These are phyloP conservation scores for Hippocampus barbouri DNA, from an alignment of 2,113 vertebrate species.

Conservation along the genomic window DNA sequence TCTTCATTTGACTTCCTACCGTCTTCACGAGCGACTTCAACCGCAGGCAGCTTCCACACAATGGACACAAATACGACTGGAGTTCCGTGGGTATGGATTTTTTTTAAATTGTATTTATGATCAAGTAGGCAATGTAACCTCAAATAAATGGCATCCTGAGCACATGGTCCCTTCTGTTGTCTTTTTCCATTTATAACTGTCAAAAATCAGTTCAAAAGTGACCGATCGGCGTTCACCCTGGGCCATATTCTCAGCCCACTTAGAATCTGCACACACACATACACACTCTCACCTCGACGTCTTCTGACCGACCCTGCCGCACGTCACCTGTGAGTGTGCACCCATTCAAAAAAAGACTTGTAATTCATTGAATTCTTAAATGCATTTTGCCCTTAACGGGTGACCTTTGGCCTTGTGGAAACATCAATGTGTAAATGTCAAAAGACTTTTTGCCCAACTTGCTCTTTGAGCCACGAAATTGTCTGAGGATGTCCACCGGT, in stretches of 20 bases:
- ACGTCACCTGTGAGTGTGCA: too few species aligned
- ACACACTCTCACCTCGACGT: too few species aligned
- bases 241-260: background rate
- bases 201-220: background rate
- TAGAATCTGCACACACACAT: background rate
- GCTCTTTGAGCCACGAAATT: too few species aligned
- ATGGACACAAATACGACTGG: slow-evolving; percentile 41
- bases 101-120: slow-evolving; percentile 64
- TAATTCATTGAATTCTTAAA: too few species aligned
- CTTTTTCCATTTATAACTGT: slow-evolving; percentile 5
- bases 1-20: slow-evolving; percentile 30
- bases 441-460: too few species aligned
- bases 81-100: slow-evolving; percentile 70
- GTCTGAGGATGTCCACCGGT: too few species aligned
- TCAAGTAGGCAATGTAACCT: slow-evolving; percentile 63
- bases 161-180: slow-evolving; percentile 11
- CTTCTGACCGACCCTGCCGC: too few species aligned
- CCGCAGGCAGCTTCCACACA: slow-evolving; percentile 55
- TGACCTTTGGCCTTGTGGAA: too few species aligned
- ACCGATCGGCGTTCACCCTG: too few species aligned
- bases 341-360: too few species aligned
- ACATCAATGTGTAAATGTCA: too few species aligned
- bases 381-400: too few species aligned
- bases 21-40: slow-evolving; percentile 28
- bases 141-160: slow-evolving; percentile 63